Percentiles rank a stretch among this genome's conserved stretches.
phyloP scores from a whole-genome alignment of 1,140 invertebrate genomes.

The Chelonus insularis region DNA sequence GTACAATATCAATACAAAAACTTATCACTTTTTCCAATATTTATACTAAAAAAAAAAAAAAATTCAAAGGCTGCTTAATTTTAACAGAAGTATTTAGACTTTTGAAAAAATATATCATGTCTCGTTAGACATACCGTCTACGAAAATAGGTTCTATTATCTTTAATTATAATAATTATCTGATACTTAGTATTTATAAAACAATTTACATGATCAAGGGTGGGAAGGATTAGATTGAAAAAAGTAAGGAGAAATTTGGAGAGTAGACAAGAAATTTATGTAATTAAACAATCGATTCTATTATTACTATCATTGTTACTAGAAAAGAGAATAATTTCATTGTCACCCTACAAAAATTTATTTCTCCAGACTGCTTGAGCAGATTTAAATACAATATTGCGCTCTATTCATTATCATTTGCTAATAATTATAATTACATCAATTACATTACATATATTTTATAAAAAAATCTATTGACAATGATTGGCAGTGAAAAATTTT shows the following conservation, averaged over 20 bases:
- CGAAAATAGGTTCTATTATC: slow-evolving; percentile 13
- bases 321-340: background rate
- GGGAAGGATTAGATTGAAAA: background rate
- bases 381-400: background rate
- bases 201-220: too few relatives aligned
- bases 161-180: slow-evolving; percentile 4
- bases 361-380: background rate
- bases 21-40: too few relatives aligned
- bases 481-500: too few relatives aligned
- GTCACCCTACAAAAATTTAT: background rate
- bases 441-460: too few relatives aligned
- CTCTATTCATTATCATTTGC: too few relatives aligned
- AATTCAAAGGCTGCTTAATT: too few relatives aligned
- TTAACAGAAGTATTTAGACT: too few relatives aligned
- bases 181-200: too few relatives aligned
- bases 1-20: too few relatives aligned
- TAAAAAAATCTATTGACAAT: background rate
- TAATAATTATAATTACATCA: too few relatives aligned
- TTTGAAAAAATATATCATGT: slow-evolving; percentile 8
- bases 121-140: background rate
- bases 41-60: too few relatives aligned
- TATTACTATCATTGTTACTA: background rate
- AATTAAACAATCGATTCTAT: background rate
- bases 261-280: background rate
- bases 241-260: background rate